Base-by-base conservation (phyloP, 2,888 invertebrate genomes). In the Diarsia rubi region DNA sequence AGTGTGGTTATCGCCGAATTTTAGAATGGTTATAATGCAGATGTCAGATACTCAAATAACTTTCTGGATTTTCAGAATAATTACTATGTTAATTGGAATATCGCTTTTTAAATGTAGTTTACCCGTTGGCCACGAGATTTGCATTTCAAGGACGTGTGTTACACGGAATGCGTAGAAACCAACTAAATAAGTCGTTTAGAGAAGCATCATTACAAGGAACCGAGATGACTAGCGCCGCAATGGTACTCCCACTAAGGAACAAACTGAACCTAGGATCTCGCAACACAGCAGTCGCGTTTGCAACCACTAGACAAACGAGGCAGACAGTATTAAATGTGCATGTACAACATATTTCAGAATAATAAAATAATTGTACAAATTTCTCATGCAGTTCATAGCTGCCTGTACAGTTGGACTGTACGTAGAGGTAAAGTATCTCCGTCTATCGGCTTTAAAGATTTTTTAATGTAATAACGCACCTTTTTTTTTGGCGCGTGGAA, bases 1-100 rank as follows among this genome's bases (percentile, higher is more conserved):
- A 47, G 2, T 68, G 49, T 76, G 77, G 60, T 54, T 65, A 47
- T 11, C 1, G 52, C 9, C 5, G 4, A 66, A 66, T 82, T 66
- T 76, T 60, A 37, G 52, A 62, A 78, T 42, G 44, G 75, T 52
- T 52, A 44, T 47, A 45, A 3, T 42, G 57, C 57, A 11, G 27
- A 45, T 82, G 63, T 52, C 27, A 57, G 5, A n/a, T 74, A 6
- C 45, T 37, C 24, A 27, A 37, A 59, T 27, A 24, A 42, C 27
- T n/a, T 14, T 52, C 19, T n/a, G 3, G 65, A 14, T 31, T 63
- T 49, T 19, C 4, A 54, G 16, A 54, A 47, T 49, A 37, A 60
- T 60, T 60, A 62, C n/a, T 62, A 4, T 16, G 3, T 52, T 0
- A 2, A 16, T 5, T 11, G 4, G 3, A 37, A 21, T 6, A n/a